phyloP scores from a whole-genome alignment of 2,797 vertebrate genomes.

The Synaphobranchus kaupii region DNA sequence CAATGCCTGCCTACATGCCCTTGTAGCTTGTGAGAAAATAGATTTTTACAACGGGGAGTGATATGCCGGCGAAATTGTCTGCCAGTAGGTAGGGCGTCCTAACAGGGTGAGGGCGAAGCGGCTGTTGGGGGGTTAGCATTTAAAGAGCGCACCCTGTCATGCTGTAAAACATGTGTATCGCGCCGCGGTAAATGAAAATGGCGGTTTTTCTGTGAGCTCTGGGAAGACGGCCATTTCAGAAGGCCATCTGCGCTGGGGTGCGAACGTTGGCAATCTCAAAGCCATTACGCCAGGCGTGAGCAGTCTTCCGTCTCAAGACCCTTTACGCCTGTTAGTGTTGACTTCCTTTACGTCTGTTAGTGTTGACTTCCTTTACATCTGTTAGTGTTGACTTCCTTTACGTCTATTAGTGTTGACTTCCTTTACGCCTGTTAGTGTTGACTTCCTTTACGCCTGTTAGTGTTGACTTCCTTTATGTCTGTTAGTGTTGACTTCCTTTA shows the following conservation, averaged over 20 bases:
- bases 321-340: neutral
- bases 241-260: neutral
- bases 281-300: neutral
- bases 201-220: neutral
- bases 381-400: neutral
- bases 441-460: too few relatives aligned
- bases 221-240: neutral
- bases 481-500: neutral
- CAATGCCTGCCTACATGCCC: neutral
- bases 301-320: neutral
- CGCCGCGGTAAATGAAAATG: neutral
- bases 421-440: neutral
- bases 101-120: neutral
- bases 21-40: neutral
- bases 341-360: neutral
- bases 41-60: neutral
- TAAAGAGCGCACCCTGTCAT: neutral
- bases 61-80: neutral
- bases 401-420: too few relatives aligned
- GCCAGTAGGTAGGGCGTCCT: neutral
- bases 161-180: neutral
- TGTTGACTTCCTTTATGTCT: too few relatives aligned
- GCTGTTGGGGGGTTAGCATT: too few relatives aligned
- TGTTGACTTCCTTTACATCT: neutral
- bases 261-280: neutral